Percentiles rank a stretch among this genome's conserved stretches.
phyloP scores from a whole-genome alignment of 2,113 vertebrate genomes.

The Neopipo cinnamomea region DNA sequence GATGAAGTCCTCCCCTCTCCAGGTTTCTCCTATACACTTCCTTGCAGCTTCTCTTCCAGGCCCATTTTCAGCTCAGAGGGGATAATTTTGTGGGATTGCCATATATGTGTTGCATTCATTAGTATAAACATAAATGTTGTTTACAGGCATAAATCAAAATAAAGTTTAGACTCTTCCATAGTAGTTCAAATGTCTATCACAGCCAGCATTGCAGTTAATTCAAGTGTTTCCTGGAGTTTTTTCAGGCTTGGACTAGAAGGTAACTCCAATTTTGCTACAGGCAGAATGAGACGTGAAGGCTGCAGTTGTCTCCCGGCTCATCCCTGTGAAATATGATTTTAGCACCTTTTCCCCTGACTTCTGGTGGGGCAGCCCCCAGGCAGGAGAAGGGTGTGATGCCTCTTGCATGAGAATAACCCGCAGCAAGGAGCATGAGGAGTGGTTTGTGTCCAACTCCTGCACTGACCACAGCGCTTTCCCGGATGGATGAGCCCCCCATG shows the following conservation, averaged over 20 bases:
- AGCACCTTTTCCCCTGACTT: neutral
- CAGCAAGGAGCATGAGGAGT: neutral
- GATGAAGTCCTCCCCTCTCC: neutral
- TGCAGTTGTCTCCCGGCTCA: neutral
- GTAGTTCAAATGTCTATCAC: neutral
- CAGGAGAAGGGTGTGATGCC: neutral
- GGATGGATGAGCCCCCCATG: neutral
- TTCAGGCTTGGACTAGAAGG: neutral
- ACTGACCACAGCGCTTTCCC: fast-evolving
- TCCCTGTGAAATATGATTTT: neutral
- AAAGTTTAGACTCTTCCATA: neutral
- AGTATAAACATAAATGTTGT: neutral
- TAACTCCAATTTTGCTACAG: neutral
- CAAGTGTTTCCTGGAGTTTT: neutral
- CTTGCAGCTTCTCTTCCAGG: neutral
- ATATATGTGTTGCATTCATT: neutral
- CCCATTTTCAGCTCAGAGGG: neutral
- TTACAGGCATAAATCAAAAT: neutral
- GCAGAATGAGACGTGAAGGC: neutral
- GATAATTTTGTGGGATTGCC: neutral
- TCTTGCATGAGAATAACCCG: neutral
- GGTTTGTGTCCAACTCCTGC: neutral
- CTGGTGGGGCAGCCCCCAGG: neutral
- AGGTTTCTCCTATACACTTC: neutral
- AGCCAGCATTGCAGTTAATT: neutral